Conservation (phyloP, 2,113 vertebrate species). For the Cromileptes altivelis region DNA sequence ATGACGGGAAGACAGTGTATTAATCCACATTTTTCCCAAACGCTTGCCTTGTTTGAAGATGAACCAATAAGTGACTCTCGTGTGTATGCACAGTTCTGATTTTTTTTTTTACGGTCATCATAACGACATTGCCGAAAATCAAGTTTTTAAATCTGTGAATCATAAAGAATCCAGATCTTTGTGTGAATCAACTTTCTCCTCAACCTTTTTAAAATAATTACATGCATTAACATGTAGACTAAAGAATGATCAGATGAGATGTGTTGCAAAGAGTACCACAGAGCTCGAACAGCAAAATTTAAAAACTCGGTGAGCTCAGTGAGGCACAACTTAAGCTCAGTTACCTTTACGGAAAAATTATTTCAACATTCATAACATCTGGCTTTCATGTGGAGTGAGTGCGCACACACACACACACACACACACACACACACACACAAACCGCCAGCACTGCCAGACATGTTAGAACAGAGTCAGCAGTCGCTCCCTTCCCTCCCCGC, state of each 20-base stretch:
- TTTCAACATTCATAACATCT: slow-evolving; percentile 65
- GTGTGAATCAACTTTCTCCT: neutral
- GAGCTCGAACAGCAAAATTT: neutral
- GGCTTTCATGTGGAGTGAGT: slow-evolving; percentile 65
- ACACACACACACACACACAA: slow-evolving; percentile 42
- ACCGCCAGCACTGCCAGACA: slow-evolving; percentile 62
- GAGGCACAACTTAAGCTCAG: slow-evolving; percentile 2
- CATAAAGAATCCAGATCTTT: neutral
- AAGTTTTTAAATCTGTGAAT: neutral
- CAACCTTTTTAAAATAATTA: neutral
- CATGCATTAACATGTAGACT: neutral
- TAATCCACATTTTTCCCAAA: neutral
- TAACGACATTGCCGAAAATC: neutral
- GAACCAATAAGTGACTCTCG: neutral
- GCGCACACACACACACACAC: slow-evolving; percentile 5
- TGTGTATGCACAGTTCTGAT: neutral
- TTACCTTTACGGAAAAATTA: slow-evolving; percentile 41
- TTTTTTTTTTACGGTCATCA: neutral
- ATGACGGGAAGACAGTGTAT: neutral
- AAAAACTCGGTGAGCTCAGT: neutral
- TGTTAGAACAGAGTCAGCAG: slow-evolving; percentile 78
- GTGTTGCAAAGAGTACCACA: neutral
- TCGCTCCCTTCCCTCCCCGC: slow-evolving; percentile 70
- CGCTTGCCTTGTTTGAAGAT: too few species aligned
- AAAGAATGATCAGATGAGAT: neutral